Base-by-base conservation (phyloP, 2,888 invertebrate species). In the Trilocha varians region DNA sequence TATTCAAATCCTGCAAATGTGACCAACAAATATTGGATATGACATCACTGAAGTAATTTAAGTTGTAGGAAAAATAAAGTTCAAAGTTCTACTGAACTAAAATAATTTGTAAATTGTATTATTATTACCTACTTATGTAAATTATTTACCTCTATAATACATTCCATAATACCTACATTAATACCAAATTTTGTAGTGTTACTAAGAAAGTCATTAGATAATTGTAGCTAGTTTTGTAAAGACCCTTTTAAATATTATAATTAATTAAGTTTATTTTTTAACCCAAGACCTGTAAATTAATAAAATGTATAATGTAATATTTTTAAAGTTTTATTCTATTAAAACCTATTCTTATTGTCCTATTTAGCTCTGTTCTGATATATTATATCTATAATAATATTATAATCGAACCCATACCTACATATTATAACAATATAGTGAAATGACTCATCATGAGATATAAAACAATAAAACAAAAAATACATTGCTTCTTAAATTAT, bases 11-110 rank as follows among this genome's bases (percentile, higher is more conserved):
- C 85, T 34, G 65, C 82, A 3, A 80, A 79, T 48, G 56, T 76
- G 41, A 62, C 74, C 11, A 87, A 83, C 52, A 87, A 87, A 57
- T 87, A 87, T 50, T 87, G 87, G 87, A 83, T 86, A 70, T 86
- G 82, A 84, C 74, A 65, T 15, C 46, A 45, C 37, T 38, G 38
- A 25, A 38, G 16, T 41, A 45, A 46, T 17, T 42, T 36, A 39
- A 42, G 41, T 43, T 34, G 37, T 37, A 41, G 41, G 18, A 6
- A 41, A 41, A 35, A 38, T 35, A 11, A 39, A 35, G 16, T 43
- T 25, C 32, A 11, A 35, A 35, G 14, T 41, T 34, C 56, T 54
- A 47, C 59, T 63, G 58, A 62, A 55, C 57, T 59, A 68, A 73
- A 67, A 69, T 66, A 70, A 67, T 66, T 60, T 60, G 48, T 25